phyloP scores from a whole-genome alignment of 2,797 vertebrate genomes.

The Lemur catta region DNA sequence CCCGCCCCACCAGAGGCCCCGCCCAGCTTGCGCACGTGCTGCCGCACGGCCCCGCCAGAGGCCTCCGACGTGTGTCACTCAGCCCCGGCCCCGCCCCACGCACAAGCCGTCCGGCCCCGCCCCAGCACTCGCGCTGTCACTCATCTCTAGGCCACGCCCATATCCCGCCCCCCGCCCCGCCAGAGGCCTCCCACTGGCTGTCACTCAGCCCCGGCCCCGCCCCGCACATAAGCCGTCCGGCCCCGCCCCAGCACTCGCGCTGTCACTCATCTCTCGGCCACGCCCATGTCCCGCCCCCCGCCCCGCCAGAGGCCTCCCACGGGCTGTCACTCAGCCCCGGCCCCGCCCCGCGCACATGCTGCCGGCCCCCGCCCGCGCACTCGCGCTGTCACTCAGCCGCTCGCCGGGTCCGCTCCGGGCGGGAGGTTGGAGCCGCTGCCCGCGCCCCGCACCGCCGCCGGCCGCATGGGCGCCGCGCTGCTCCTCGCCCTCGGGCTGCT shows the following conservation, averaged over 20 bases:
- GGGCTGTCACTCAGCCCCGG: background rate
- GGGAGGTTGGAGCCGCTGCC: rapidly evolving
- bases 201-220: background rate
- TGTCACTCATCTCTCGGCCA: conserved; percentile 60
- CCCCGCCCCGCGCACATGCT: background rate
- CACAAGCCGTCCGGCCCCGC: too few species aligned
- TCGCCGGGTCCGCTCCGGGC: background rate
- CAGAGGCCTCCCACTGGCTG: background rate
- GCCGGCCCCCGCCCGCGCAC: background rate
- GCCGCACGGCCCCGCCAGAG: background rate
- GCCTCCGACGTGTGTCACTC: background rate
- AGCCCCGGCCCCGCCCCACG: background rate
- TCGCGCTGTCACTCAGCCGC: conserved; percentile 69
- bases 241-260: conserved; percentile 32
- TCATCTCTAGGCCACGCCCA: background rate
- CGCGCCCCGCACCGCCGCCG: background rate
- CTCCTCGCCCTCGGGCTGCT: conserved; percentile 79
- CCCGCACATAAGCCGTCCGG: background rate
- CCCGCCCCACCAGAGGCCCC: background rate
- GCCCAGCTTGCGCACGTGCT: background rate
- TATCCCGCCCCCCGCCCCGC: background rate
- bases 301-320: background rate
- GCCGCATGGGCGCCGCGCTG: conserved; percentile 73
- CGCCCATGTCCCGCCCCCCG: too few species aligned
- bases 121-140: conserved; percentile 67